Base-by-base conservation (phyloP, 2,797 vertebrate species). In the Pseudomugil gertrudae region DNA sequence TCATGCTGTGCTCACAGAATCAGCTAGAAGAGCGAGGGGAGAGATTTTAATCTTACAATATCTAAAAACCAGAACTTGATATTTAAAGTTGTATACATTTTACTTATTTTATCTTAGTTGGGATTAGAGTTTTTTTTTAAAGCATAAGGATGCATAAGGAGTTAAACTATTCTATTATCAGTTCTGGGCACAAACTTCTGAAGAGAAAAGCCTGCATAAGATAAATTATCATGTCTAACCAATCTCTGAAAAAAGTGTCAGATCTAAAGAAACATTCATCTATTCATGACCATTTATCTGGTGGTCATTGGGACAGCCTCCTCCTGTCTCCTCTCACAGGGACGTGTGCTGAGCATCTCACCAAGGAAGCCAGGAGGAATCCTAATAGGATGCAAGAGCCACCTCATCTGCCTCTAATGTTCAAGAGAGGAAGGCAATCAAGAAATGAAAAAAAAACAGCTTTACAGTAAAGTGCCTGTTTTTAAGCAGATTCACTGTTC, bases 1-100 rank as follows among this genome's bases (percentile, higher is more conserved):
- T 62, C 84, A 52, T 48, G 60, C 86, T 84, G 88, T n/a, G 79
- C 51, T 58, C 57, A 73, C 30, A 68, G 79, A 84, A 84, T 72
- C 58, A 27, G 36, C 24, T 40, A 64, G 26, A 21, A 63, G 73
- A 87, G 87, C 76, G 10, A 3, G 27, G 0, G 1, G 15, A 35
- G 32, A 57, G n/a, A 56, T 29, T 19, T 61, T 54, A 11, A 57
- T 19, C 45, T 35, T 17, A 14, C 17, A 4, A 17, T 27, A 29
- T 15, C 8, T 53, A 14, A 0, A 54, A 29, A 57, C 6, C 57
- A 57, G 11, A 32, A 19, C 38, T 24, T 9, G 35, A 24, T 1
- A 36, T 24, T n/a, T 63, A 3, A 4, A 40, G 2, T 19, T 40
- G 38, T 40, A 5, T 21, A 21, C 19, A 43, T 21, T 30, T 36